Percentiles rank a stretch among this genome's conserved stretches.
Evolutionary conservation across 2,113 vertebrate species (phyloP).

Genomic region (Marmota flaviventris): DNA sequence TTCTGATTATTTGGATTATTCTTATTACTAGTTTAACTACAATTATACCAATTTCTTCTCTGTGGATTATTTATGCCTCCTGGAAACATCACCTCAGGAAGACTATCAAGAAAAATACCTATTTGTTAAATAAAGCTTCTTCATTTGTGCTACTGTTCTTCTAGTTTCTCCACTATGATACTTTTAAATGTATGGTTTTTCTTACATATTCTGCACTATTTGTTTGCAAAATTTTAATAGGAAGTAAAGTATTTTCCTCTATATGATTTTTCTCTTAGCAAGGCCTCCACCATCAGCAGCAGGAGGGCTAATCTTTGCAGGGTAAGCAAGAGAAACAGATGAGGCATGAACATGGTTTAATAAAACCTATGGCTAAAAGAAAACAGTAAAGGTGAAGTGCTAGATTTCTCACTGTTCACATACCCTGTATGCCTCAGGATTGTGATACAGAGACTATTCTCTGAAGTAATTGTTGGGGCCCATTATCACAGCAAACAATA

Average conservation of each 20-base stretch:
- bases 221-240: neutral
- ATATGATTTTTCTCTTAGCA: neutral
- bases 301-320: neutral
- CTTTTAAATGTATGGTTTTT: neutral
- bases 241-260: neutral
- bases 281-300: neutral
- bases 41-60: neutral
- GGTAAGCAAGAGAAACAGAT: neutral
- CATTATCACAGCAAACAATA: neutral
- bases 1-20: neutral
- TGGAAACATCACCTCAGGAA: neutral
- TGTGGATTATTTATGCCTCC: neutral
- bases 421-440: neutral
- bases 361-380: neutral
- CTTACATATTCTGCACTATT: neutral
- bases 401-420: neutral
- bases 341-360: neutral
- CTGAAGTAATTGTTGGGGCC: neutral
- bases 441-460: neutral
- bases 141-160: neutral
- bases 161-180: neutral
- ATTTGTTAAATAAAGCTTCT: neutral
- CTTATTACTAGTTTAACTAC: neutral
- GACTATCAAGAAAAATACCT: neutral
- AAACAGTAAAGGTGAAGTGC: neutral